These are phyloP conservation scores for Lomographa bimaculata DNA, from an alignment of 2,888 invertebrate genomes.

Conservation along the genomic window DNA sequence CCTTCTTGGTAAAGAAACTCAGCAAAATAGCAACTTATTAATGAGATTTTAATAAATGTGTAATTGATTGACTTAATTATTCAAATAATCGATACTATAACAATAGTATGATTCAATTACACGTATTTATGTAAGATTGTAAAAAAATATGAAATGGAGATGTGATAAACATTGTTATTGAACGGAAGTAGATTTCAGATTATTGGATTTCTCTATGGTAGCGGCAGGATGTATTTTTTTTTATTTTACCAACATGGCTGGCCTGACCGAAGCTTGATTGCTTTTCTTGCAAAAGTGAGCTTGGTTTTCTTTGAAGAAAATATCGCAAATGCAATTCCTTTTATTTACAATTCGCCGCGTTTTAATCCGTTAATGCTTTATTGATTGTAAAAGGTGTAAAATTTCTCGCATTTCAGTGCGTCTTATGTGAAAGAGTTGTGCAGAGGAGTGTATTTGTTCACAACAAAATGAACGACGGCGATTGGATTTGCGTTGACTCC, in stretches of 20 bases:
- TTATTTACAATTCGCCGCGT: conserved; percentile 61
- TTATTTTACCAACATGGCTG: conserved; percentile 61
- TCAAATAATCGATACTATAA: too few species aligned
- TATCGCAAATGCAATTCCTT: conserved; percentile 60
- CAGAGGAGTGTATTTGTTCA: conserved; percentile 9
- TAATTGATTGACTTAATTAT: too few species aligned
- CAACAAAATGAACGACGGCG: conserved; percentile 82
- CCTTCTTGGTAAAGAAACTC: too few species aligned
- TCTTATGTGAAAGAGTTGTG: conserved; percentile 41
- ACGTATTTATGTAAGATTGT: too few species aligned
- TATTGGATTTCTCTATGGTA: conserved; percentile 40
- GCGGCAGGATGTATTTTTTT: conserved; percentile 40
- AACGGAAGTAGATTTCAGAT: too few species aligned
- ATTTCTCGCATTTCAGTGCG: conserved; percentile 36
- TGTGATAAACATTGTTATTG: too few species aligned
- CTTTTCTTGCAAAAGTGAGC: conserved; percentile 77
- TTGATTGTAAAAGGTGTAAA: conserved; percentile 36
- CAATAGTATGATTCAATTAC: too few species aligned
- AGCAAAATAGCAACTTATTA: too few species aligned
- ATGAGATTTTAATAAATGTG: too few species aligned
- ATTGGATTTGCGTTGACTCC: conserved; percentile 86
- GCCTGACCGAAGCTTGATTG: conserved; percentile 68
- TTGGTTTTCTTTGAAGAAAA: conserved; percentile 74
- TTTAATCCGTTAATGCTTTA: conserved; percentile 38
- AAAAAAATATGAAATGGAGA: too few species aligned